phyloP scores from a whole-genome alignment of 2,888 invertebrate species.

The Napeogenes sylphis region DNA sequence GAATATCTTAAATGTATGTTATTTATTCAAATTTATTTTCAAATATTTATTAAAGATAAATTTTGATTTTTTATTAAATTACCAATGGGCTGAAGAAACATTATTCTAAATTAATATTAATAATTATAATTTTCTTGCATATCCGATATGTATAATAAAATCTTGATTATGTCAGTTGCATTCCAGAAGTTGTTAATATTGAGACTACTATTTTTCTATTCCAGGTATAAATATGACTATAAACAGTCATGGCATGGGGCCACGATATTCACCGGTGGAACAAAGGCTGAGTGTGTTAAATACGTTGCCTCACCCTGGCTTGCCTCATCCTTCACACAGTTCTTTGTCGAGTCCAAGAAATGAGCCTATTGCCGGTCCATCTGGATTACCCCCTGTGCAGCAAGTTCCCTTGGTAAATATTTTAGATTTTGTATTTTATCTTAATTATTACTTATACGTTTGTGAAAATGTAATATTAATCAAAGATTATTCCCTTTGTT shows the following conservation, averaged over 20 bases:
- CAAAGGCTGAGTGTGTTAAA: constrained; percentile 63
- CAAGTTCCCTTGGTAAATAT: constrained; percentile 89
- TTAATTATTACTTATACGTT: neutral
- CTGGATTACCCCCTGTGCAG: constrained; percentile 90
- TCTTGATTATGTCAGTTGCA: neutral
- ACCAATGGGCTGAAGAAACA: no score
- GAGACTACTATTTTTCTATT: constrained; percentile 35
- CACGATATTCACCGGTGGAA: constrained; percentile 68
- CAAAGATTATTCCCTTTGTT: no score
- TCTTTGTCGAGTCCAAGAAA: constrained; percentile 81
- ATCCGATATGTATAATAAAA: neutral
- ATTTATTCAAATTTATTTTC: no score
- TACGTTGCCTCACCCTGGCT: constrained; percentile 59
- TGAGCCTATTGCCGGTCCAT: constrained; percentile 88
- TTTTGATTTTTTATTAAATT: no score
- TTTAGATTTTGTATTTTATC: neutral
- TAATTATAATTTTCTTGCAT: no score
- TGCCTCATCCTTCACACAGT: constrained; percentile 58
- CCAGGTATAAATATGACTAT: constrained; percentile 80
- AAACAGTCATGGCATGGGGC: constrained; percentile 59
- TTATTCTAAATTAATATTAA: no score
- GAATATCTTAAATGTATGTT: no score
- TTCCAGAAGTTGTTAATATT: neutral
- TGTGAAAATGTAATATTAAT: neutral
- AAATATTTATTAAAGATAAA: no score